Conservation (phyloP, 2,113 vertebrate species). For the Varanus salvator region DNA sequence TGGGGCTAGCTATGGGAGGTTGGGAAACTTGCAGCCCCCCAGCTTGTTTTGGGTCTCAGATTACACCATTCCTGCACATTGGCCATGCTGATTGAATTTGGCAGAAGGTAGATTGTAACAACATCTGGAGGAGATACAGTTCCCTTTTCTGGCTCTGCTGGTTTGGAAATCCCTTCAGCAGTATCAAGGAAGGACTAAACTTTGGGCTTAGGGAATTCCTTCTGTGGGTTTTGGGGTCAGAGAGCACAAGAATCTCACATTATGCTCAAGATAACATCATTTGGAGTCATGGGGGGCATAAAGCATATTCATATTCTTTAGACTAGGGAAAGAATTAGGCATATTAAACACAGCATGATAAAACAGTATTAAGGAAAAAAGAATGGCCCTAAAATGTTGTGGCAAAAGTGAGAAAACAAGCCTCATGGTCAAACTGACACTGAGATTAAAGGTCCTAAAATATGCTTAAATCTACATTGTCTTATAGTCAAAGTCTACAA, state of each 20-base stretch:
- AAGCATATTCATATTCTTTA: not conserved
- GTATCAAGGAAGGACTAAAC: slow-evolving; percentile 8
- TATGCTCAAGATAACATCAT: not conserved
- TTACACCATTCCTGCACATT: not conserved
- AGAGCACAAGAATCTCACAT: not conserved
- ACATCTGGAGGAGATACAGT: not conserved
- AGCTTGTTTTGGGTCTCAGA: not conserved
- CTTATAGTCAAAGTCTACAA: too few relatives aligned
- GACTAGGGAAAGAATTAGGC: not conserved
- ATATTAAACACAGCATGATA: not conserved
- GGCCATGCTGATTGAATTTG: too few relatives aligned
- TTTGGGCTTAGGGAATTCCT: not conserved
- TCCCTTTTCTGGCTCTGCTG: not conserved
- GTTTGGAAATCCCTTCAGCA: not conserved
- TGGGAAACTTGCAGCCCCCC: not conserved
- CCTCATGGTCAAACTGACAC: not conserved
- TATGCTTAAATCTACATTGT: too few relatives aligned
- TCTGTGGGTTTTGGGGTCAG: not conserved
- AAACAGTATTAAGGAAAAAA: not conserved
- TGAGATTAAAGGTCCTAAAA: not conserved
- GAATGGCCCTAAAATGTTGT: not conserved
- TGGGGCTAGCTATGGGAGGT: not conserved
- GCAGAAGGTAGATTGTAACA: not conserved
- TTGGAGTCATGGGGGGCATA: not conserved
- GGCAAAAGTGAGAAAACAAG: not conserved